phyloP scores from a whole-genome alignment of 2,113 vertebrate species.

The Talpa occidentalis region DNA sequence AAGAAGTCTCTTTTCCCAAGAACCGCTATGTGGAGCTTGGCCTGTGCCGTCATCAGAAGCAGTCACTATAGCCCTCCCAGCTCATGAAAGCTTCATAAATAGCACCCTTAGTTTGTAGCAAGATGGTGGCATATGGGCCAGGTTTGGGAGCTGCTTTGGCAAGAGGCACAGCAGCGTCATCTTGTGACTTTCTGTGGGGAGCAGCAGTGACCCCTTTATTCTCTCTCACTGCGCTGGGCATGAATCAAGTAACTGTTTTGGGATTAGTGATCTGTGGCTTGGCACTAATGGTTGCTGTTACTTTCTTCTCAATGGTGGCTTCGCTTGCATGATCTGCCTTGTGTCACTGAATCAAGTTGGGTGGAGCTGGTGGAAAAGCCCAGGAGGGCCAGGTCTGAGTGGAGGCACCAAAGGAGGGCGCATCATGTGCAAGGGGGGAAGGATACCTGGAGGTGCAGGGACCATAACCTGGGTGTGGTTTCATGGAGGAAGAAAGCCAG shows the following conservation, averaged over 20 bases:
- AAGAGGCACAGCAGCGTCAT: conserved; percentile 85
- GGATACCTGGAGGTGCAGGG: conserved; percentile 97
- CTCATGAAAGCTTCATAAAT: conserved; percentile 99
- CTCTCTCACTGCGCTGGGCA: conserved; percentile 96
- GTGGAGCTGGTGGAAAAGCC: conserved; percentile 96
- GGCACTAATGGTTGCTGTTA: conserved; percentile 96
- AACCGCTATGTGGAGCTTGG: conserved; percentile 6
- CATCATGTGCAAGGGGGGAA: conserved; percentile 95
- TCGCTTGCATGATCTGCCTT: conserved; percentile 91
- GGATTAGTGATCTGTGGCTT: conserved; percentile 99
- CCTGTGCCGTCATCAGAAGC: not conserved
- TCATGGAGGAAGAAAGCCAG: conserved; percentile 96
- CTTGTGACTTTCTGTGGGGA: conserved; percentile 87
- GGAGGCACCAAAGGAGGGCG: conserved; percentile 90
- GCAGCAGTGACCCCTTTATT: conserved; percentile 87
- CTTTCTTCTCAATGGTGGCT: conserved; percentile 92
- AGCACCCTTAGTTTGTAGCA: conserved; percentile 98
- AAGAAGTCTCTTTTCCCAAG: not conserved
- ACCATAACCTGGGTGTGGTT: conserved; percentile 93
- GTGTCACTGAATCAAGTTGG: conserved; percentile 95
- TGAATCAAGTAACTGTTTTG: conserved; percentile 96
- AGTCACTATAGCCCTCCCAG: conserved; percentile 96
- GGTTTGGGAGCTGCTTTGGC: conserved; percentile 87
- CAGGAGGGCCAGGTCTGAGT: conserved; percentile 89
- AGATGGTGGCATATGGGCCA: conserved; percentile 86